These are phyloP conservation scores for Andrena praecox DNA, from an alignment of 2,888 invertebrate species.

Conservation along the genomic window DNA sequence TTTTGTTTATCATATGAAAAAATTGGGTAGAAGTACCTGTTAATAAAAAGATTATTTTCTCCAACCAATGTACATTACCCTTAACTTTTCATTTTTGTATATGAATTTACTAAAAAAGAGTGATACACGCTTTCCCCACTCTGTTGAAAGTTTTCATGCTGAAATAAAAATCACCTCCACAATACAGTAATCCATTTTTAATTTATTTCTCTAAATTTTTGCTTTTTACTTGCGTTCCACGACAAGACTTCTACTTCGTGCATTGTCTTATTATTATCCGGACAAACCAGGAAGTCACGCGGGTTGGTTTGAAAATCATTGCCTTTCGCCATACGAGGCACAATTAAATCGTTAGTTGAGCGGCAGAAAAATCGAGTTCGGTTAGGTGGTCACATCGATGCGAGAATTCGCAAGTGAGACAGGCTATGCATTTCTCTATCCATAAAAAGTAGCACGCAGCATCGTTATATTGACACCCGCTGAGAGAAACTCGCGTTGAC, in stretches of 20 bases:
- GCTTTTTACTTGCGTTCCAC: neutral
- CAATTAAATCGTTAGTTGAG: constrained; percentile 5
- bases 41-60: no score
- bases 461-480: constrained; percentile 54
- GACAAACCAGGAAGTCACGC: neutral
- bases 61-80: no score
- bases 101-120: no score
- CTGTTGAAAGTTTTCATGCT: no score
- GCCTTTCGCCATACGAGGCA: neutral
- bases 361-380: neutral
- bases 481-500: constrained; percentile 64
- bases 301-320: constrained; percentile 9
- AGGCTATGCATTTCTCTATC: neutral
- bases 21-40: no score
- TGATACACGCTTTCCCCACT: no score
- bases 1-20: no score
- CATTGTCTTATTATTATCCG: constrained; percentile 3
- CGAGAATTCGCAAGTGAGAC: neutral
- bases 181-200: no score
- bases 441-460: constrained; percentile 6
- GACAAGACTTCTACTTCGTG: neutral
- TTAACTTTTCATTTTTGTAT: no score
- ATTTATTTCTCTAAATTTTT: no score
- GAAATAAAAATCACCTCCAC: no score
- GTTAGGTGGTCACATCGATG: neutral